Evolutionary conservation across 2,888 invertebrate genomes (phyloP).

Genomic region (Macrosiphum euphorbiae): DNA sequence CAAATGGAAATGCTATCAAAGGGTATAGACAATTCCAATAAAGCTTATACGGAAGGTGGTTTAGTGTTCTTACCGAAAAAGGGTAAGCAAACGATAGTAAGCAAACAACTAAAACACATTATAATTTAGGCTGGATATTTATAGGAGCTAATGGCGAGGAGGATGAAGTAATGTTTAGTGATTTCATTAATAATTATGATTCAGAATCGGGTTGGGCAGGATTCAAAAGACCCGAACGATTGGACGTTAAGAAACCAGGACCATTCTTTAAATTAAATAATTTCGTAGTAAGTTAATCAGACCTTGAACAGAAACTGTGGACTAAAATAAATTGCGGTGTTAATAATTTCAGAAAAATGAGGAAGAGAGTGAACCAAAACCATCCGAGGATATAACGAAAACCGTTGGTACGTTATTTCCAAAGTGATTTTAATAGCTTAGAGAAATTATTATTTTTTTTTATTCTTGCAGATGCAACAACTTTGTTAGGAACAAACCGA

Average conservation of each 20-base stretch:
- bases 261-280: conserved; percentile 83
- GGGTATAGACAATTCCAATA: conserved; percentile 37
- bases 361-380: neutral
- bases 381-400: conserved; percentile 31
- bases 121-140: conserved; percentile 52
- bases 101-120: conserved; percentile 28
- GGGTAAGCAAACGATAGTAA: conserved; percentile 39
- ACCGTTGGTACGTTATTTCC: conserved; percentile 49
- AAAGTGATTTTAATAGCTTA: neutral
- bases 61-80: conserved; percentile 72
- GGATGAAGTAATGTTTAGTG: conserved; percentile 32
- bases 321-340: neutral
- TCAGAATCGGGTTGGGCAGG: conserved; percentile 71
- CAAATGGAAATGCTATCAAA: conserved; percentile 44
- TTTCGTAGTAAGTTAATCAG: conserved; percentile 69
- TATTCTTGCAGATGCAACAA: conserved; percentile 39
- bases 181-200: conserved; percentile 55
- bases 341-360: conserved; percentile 44
- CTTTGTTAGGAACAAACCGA: conserved; percentile 57
- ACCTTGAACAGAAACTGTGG: neutral
- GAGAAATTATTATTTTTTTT: neutral
- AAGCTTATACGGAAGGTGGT: conserved; percentile 77
- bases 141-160: conserved; percentile 27
- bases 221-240: conserved; percentile 88
- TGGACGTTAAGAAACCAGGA: conserved; percentile 96